These are phyloP conservation scores for Eledone cirrhosa DNA, from an alignment of 2,888 invertebrate species.

Conservation along the genomic window DNA sequence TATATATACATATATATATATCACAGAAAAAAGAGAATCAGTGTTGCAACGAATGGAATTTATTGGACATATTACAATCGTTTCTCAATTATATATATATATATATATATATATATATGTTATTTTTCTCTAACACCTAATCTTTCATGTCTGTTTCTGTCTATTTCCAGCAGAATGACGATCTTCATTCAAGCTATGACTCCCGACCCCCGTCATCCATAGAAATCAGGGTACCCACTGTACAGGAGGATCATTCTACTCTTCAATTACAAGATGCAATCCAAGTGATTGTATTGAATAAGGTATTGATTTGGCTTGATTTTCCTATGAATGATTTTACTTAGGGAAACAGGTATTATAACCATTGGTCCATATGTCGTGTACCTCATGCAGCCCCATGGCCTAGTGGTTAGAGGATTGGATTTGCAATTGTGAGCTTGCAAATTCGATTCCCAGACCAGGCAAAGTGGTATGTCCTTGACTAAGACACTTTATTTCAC, in stretches of 20 bases:
- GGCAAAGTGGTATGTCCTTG: not conserved
- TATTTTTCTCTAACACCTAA: too few species aligned
- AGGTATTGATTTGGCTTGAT: constrained; percentile 39
- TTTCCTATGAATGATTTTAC: not conserved
- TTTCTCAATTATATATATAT: too few species aligned
- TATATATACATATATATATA: too few species aligned
- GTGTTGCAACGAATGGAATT: too few species aligned
- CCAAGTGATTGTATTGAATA: constrained; percentile 48
- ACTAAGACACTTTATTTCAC: too few species aligned
- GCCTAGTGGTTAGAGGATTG: not conserved
- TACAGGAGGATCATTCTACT: constrained; percentile 3
- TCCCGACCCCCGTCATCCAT: constrained; percentile 5
- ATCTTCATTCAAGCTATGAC: not conserved
- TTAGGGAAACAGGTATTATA: not conserved
- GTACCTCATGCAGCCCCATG: not conserved
- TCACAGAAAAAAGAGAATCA: too few species aligned
- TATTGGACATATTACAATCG: too few species aligned
- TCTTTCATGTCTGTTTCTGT: too few species aligned
- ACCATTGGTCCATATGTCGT: not conserved
- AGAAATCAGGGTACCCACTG: constrained; percentile 29
- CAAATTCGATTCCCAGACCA: not conserved
- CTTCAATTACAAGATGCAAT: constrained; percentile 42
- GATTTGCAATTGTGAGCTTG: too few species aligned
- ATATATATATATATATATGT: too few species aligned
- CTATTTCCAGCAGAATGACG: not conserved